Evolutionary conservation across 23 tunicate species (phyloP).

Genomic region (Styela plicata): DNA sequence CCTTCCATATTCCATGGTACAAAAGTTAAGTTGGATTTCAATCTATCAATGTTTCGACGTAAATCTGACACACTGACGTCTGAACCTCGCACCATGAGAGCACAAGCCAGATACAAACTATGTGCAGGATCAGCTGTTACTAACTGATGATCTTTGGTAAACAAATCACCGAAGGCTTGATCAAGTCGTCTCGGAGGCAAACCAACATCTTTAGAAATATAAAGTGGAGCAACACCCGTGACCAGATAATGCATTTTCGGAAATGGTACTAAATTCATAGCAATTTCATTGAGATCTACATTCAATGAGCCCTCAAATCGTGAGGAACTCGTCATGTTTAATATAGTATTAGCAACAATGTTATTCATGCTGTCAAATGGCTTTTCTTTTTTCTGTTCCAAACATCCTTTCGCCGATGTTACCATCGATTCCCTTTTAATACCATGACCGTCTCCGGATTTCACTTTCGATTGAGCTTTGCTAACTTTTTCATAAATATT

Average conservation of each 20-base stretch:
- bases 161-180: slow-evolving; percentile 89
- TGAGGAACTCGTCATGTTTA: slow-evolving; percentile 96
- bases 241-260: slow-evolving; percentile 88
- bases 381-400: slow-evolving; percentile 36
- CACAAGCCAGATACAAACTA: slow-evolving; percentile 82
- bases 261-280: slow-evolving; percentile 97
- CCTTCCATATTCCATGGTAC: slow-evolving; percentile 99
- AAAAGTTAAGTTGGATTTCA: slow-evolving; percentile 65
- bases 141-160: slow-evolving; percentile 67
- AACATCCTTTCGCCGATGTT: slow-evolving; percentile 33
- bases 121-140: slow-evolving; percentile 66
- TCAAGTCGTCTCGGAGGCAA: slow-evolving; percentile 74
- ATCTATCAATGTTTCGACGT: slow-evolving; percentile 66
- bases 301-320: slow-evolving; percentile 96
- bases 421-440: slow-evolving; percentile 6
- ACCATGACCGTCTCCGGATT: not conserved
- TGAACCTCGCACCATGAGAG: slow-evolving; percentile 89
- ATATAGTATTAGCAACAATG: slow-evolving; percentile 86
- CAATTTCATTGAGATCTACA: slow-evolving; percentile 99
- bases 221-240: slow-evolving; percentile 84
- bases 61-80: slow-evolving; percentile 85
- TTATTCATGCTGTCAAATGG: slow-evolving; percentile 94
- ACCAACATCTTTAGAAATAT: slow-evolving; percentile 87
- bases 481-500: slow-evolving; percentile 68
- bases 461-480: slow-evolving; percentile 21